Evolutionary conservation across 1,140 invertebrate genomes (phyloP), one percentile per base, ranked within the genome.

Genomic region (Leguminivora glycinivorella): DNA sequence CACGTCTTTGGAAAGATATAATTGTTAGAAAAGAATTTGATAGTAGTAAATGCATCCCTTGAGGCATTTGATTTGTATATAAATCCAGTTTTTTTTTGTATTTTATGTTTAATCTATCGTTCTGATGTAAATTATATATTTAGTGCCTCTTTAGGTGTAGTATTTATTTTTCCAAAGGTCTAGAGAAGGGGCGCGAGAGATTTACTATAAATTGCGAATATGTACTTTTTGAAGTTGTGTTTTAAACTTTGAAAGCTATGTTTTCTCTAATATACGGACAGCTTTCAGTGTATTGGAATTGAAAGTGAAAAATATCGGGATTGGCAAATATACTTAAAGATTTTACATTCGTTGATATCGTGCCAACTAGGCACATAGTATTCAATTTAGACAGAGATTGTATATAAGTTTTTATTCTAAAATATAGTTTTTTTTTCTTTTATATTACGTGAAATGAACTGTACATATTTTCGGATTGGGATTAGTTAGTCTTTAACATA

Each of bases 361-460:
- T 74, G 70, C 73, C 73, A 74, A 29, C 26, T 71, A 69, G 70
- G 58, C 69, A 56, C 47, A 56, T 40, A 70, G 72, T 74, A 29
- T 14, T 29, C 19, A 31, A 17, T 63, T 26, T 63, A 63, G 17
- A 63, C 25, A 31, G 31, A 14, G n/a, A 5, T 63, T 63, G 58
- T 63, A 34, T 63, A 29, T 29, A 63, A 63, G 17, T 17, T n/a
- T 0, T 52, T 14, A 43, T 14, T 43, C 29, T 1, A 43, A 43
- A 43, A 38, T 38, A 3, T 38, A 38, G 34, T 38, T 38, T 38
- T 38, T 12, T 38, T 34, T 34, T 34, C 31, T 7, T 31, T 40
- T 40, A n/a, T 43, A 43, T 14, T 43, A 38, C n/a, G n/a, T n/a
- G n/a, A n/a, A n/a, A n/a, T 43, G 40, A 10, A 43, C n/a, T 43